phyloP scores from a whole-genome alignment of 2,888 invertebrate species.

The Himalopsyche tibetana region DNA sequence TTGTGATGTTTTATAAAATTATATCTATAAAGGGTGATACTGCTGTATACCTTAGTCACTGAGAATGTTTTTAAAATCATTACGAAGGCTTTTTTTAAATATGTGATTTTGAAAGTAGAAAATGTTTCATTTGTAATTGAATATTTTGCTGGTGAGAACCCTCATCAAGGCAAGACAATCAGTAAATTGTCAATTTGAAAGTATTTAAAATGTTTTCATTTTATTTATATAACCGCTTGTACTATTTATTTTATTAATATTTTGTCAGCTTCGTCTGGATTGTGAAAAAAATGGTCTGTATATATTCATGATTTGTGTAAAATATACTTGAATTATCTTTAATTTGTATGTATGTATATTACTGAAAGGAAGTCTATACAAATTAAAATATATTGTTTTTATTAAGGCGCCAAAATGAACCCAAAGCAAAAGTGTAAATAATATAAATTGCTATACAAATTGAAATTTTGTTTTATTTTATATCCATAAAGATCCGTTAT shows the following conservation, averaged over 20 bases:
- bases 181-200: not conserved
- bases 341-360: not conserved
- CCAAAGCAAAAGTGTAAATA: slow-evolving; percentile 28
- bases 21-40: too few relatives aligned
- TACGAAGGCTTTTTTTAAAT: too few relatives aligned
- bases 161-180: too few relatives aligned
- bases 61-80: too few relatives aligned
- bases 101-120: too few relatives aligned
- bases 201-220: not conserved
- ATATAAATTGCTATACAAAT: slow-evolving; percentile 16
- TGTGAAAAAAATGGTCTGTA: too few relatives aligned
- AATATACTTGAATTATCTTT: slow-evolving; percentile 21
- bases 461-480: not conserved
- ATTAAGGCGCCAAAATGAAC: slow-evolving; percentile 17
- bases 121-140: too few relatives aligned
- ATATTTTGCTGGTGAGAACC: too few relatives aligned
- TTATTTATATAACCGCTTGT: too few relatives aligned
- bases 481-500: not conserved
- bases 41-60: too few relatives aligned
- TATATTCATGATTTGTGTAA: not conserved
- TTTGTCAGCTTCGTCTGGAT: not conserved
- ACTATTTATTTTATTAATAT: too few relatives aligned
- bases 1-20: too few relatives aligned
- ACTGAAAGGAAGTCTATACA: not conserved
- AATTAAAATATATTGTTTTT: slow-evolving; percentile 10